These are phyloP conservation scores for Anableps anableps DNA, from an alignment of 2,797 vertebrate species.

Conservation along the genomic window DNA sequence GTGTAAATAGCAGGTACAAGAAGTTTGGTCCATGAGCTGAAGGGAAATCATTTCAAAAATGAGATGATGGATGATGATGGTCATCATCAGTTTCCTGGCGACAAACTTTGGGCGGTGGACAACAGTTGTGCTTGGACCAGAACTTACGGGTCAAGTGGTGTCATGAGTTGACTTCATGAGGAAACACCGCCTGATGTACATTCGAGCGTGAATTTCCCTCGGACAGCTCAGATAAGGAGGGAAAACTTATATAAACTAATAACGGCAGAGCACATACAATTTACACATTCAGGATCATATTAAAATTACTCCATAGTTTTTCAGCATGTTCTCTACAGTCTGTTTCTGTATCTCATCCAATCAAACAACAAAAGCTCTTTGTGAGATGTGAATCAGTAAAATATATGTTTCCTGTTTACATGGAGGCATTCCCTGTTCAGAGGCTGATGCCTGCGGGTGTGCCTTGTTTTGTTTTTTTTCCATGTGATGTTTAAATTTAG, in stretches of 20 bases:
- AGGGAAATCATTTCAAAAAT: constrained; percentile 18
- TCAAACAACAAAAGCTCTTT: constrained; percentile 2
- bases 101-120: constrained; percentile 53
- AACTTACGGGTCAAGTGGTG: constrained; percentile 49
- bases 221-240: constrained; percentile 43
- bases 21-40: constrained; percentile 5
- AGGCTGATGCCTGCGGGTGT: constrained; percentile 53
- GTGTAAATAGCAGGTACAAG: not conserved
- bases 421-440: constrained; percentile 67
- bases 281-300: not conserved
- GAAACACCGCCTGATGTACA: constrained; percentile 57
- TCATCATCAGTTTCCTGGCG: constrained; percentile 62
- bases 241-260: constrained; percentile 43
- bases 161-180: constrained; percentile 58
- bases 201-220: constrained; percentile 43
- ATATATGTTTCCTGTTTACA: constrained; percentile 77
- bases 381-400: constrained; percentile 31
- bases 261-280: not conserved
- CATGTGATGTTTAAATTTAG: constrained; percentile 43
- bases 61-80: constrained; percentile 56
- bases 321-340: not conserved
- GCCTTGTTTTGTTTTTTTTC: constrained; percentile 39
- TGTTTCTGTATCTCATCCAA: not conserved
- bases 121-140: constrained; percentile 54
- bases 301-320: not conserved